A percentile compares a stretch with the other conserved stretches of the same genome.
These are phyloP conservation scores for Agraylea sexmaculata DNA, from an alignment of 1,140 invertebrate species.

Conservation along the genomic window DNA sequence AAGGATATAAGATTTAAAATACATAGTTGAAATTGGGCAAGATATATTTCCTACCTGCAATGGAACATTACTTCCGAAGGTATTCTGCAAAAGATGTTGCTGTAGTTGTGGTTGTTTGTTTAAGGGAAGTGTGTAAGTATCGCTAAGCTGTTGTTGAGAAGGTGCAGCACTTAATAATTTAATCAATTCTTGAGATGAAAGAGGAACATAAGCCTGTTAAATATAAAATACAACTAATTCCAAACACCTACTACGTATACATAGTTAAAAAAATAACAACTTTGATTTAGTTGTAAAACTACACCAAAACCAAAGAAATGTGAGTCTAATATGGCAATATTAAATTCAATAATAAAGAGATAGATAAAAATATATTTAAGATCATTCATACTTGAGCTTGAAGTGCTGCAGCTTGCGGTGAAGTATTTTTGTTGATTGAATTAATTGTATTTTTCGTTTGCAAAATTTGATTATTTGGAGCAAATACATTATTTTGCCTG, in stretches of 20 bases:
- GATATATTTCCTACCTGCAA: slow-evolving; percentile 26
- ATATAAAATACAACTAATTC: no score
- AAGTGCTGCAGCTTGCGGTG: slow-evolving; percentile 16
- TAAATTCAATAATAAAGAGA: no score
- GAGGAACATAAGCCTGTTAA: no score
- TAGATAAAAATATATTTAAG: not conserved
- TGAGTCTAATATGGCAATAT: no score
- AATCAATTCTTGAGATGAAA: slow-evolving; percentile 44
- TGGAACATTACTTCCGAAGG: slow-evolving; percentile 24
- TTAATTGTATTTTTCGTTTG: slow-evolving; percentile 15
- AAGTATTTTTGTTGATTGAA: slow-evolving; percentile 20
- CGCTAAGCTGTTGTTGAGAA: slow-evolving; percentile 30
- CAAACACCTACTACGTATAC: no score
- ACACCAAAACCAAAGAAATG: no score
- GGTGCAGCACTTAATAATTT: slow-evolving; percentile 40
- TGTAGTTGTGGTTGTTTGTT: slow-evolving; percentile 35
- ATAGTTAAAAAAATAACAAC: no score
- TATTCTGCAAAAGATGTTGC: slow-evolving; percentile 35
- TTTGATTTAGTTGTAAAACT: no score
- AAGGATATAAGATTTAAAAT: no score
- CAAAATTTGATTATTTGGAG: slow-evolving; percentile 35
- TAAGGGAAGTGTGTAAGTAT: slow-evolving; percentile 21
- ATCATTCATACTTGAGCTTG: slow-evolving; percentile 10
- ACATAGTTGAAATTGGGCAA: not conserved
- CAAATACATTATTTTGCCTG: slow-evolving; percentile 33